A percentile compares a stretch with the other conserved stretches of the same genome.
Evolutionary conservation across 1,140 invertebrate species (phyloP).

Genomic region (Cataglyphis hispanica): DNA sequence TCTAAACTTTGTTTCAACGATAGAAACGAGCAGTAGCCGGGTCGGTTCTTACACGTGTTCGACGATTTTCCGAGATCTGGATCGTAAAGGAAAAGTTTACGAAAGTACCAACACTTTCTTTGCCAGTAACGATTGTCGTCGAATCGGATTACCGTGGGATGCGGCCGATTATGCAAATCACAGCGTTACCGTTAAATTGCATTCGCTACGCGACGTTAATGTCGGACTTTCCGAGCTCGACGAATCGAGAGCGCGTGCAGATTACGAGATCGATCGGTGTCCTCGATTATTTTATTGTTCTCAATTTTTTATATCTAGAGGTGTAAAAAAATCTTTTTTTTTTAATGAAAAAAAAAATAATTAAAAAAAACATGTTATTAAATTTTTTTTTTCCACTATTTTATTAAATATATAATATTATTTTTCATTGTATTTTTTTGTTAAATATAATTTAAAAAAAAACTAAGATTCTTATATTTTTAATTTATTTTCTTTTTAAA

Average conservation of each 20-base stretch:
- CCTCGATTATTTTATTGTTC: not conserved
- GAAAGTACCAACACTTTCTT: slow-evolving; percentile 14
- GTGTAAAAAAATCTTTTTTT: too few species aligned
- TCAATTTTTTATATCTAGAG: slow-evolving; percentile 19
- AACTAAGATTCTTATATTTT: too few species aligned
- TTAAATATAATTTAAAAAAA: too few species aligned
- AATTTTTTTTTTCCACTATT: too few species aligned
- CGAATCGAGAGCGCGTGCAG: slow-evolving; percentile 58
- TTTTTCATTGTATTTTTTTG: too few species aligned
- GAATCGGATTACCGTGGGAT: slow-evolving; percentile 37
- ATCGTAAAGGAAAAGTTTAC: slow-evolving; percentile 20
- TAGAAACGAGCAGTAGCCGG: not conserved
- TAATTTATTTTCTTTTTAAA: too few species aligned
- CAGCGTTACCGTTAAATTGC: slow-evolving; percentile 78
- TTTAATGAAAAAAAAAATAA: too few species aligned
- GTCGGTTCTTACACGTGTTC: not conserved
- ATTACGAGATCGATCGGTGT: slow-evolving; percentile 48
- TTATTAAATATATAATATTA: too few species aligned
- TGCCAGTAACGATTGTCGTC: slow-evolving; percentile 15
- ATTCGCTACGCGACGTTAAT: slow-evolving; percentile 71
- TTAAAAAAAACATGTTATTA: too few species aligned
- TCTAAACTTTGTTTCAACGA: not conserved
- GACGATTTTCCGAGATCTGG: not conserved
- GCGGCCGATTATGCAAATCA: slow-evolving; percentile 79
- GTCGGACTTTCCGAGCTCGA: slow-evolving; percentile 65